Evolutionary conservation across 2,888 invertebrate species (phyloP).

Genomic region (Dasysyrphus tricinctus): DNA sequence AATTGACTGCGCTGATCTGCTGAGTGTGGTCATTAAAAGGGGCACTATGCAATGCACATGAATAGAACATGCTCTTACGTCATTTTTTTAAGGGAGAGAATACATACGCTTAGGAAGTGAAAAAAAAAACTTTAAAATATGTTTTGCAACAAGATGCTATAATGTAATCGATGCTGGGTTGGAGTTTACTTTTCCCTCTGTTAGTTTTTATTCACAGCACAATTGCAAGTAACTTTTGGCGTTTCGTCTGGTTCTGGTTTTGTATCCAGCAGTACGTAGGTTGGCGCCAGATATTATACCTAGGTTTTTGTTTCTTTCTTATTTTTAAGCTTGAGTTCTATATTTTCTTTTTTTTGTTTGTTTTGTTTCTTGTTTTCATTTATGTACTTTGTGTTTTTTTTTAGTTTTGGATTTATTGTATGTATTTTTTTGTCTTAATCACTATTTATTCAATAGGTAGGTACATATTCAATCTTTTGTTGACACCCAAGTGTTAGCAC

Average conservation of each 20-base stretch:
- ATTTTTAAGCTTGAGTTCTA: too few relatives aligned
- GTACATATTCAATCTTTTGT: constrained; percentile 38
- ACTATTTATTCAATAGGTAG: background rate
- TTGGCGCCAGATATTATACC: constrained; percentile 27
- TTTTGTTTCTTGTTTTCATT: background rate
- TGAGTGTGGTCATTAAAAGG: too few relatives aligned
- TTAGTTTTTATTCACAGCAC: constrained; percentile 18
- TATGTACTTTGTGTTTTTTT: background rate
- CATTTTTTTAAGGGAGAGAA: background rate
- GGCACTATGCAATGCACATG: background rate
- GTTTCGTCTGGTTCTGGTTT: background rate
- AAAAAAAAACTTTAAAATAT: background rate
- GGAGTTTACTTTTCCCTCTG: constrained; percentile 30
- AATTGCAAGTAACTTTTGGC: constrained; percentile 32
- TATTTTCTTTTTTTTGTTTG: background rate
- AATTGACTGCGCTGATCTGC: background rate
- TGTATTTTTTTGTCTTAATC: background rate
- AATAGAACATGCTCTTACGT: background rate
- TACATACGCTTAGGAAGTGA: background rate
- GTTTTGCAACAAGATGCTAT: constrained; percentile 1
- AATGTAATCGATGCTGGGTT: constrained; percentile 44
- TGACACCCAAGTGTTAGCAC: constrained; percentile 15
- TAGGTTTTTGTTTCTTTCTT: background rate
- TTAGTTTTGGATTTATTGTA: background rate
- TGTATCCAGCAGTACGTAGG: constrained; percentile 30